Evolutionary conservation across 37 sponge, comb jelly and placozoan genomes (phyloP), one percentile per base, ranked within the genome.

Genomic region (Amphimedon queenslandica): DNA sequence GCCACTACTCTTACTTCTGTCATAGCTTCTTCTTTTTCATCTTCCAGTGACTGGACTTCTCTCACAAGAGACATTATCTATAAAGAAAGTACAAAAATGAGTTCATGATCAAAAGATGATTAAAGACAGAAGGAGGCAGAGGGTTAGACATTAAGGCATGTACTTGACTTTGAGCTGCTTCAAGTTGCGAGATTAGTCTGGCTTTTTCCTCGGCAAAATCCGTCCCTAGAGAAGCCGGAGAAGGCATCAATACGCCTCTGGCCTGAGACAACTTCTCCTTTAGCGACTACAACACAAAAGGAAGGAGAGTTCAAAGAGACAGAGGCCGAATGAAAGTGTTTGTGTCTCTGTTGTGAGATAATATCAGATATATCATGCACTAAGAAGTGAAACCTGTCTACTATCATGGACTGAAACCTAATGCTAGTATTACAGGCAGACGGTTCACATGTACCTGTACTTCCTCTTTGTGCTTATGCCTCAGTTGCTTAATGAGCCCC

Each of bases 11-110:
- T 66, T 25, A 76, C 76, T 71, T 86, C 76, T 24, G 51, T 27
- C 8, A 43, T 20, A 0, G 79, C 28, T 55, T 86, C 86, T 27
- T 74, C 86, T 51, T 86, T 86, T 35, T 86, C 86, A 69, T 86
- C 86, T 38, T 80, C 80, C 42, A 74, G 4, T 36, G 64, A 35
- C 51, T 80, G 75, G 13, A 86, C 64, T 32, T 73, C 80, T 33
- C 76, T 28, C 76, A 74, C 75, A 21, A 79, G 64, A 27, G 21
- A 74, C 70, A 42, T 57, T 56, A 67, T 2, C 67, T 66, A 30
- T 47, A 47, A 47, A 47, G 64, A 2, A 58, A 35, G 20, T 35
- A 37, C 1, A 11, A 31, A 60, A 33, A 41, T 18, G 3, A 70
- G 10, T 42, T 27, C 64, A 63, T 20, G 24, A n/a, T 47, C 53